Conservation (phyloP, 1,140 invertebrate species). For the Mactra quadrangularis region DNA sequence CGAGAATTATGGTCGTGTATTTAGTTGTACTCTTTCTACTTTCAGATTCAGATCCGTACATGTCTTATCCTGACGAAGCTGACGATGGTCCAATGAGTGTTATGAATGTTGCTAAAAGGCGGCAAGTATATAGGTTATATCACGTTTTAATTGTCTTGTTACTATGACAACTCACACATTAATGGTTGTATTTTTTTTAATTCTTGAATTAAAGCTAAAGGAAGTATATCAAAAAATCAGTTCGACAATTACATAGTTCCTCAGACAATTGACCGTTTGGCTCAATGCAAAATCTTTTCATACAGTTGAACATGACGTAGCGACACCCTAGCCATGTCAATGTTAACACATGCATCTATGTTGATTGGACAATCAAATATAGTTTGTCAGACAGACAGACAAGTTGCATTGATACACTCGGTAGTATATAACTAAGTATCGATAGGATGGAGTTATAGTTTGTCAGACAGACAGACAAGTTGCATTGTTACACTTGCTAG, state of each 20-base stretch:
- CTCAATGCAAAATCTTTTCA: neutral
- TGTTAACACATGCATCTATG: too few relatives aligned
- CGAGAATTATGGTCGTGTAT: too few relatives aligned
- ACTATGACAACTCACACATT: neutral
- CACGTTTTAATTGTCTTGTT: neutral
- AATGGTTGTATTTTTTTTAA: neutral
- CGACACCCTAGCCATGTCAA: too few relatives aligned
- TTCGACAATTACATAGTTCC: neutral
- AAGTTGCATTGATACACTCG: too few relatives aligned
- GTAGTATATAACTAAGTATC: too few relatives aligned
- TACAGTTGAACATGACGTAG: neutral
- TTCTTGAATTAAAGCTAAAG: neutral
- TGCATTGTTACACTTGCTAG: too few relatives aligned
- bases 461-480: too few relatives aligned
- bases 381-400: too few relatives aligned
- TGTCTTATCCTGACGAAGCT: conserved; percentile 15
- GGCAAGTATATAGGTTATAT: neutral
- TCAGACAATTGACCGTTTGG: neutral
- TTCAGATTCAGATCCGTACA: conserved; percentile 28
- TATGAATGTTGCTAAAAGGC: conserved; percentile 13
- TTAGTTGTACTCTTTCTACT: conserved; percentile 12
- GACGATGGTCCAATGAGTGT: neutral
- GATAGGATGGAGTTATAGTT: too few relatives aligned
- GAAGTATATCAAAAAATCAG: neutral
- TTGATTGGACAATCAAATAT: too few relatives aligned